These are phyloP conservation scores for Ameiurus melas DNA, from an alignment of 2,113 vertebrate genomes.

Conservation along the genomic window DNA sequence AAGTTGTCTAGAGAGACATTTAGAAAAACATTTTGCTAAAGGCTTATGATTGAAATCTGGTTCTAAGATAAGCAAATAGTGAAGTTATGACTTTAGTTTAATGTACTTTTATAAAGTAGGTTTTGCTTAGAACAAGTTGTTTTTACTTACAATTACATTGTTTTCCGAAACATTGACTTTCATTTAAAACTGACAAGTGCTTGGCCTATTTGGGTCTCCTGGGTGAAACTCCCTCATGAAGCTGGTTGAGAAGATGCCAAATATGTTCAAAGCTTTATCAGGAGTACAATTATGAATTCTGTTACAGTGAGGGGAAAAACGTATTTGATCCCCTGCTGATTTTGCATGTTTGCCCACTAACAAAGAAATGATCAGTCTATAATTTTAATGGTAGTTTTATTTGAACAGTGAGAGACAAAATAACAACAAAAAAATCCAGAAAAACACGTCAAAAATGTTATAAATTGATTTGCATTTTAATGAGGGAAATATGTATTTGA, in stretches of 20 bases:
- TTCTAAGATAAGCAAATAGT: not conserved
- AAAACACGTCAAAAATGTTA: too few species aligned
- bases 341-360: not conserved
- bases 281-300: not conserved
- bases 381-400: too few species aligned
- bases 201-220: not conserved
- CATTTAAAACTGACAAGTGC: not conserved
- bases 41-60: not conserved
- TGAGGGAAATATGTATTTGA: too few species aligned
- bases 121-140: not conserved
- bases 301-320: too few species aligned
- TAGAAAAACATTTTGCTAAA: not conserved
- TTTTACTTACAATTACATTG: not conserved
- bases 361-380: too few species aligned
- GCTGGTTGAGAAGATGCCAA: not conserved
- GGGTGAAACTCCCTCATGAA: not conserved
- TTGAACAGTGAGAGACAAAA: too few species aligned
- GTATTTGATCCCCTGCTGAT: too few species aligned
- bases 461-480: too few species aligned
- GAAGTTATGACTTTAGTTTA: not conserved
- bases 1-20: not conserved
- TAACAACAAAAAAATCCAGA: too few species aligned
- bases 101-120: not conserved
- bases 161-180: not conserved
- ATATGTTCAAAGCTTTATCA: not conserved